phyloP scores from a whole-genome alignment of 2,113 vertebrate species.

The Eidolon helvum region DNA sequence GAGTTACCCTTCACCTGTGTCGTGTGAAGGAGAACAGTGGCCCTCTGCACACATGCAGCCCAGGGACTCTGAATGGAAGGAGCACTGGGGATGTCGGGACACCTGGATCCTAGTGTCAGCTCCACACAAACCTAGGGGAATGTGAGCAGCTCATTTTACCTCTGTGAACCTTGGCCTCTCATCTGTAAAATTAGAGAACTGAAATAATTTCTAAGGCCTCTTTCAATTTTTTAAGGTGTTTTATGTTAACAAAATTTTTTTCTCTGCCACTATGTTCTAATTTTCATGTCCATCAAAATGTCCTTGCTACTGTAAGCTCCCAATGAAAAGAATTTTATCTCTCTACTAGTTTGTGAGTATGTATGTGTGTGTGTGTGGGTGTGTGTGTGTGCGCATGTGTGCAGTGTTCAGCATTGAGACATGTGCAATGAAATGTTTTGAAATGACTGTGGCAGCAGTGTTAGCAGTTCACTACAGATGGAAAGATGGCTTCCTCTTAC shows the following conservation, averaged over 20 bases:
- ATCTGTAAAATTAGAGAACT: not conserved
- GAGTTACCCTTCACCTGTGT: rapidly evolving
- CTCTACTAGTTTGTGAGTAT: not conserved
- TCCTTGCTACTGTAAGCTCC: conserved; percentile 21
- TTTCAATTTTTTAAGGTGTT: not conserved
- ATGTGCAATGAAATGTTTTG: not conserved
- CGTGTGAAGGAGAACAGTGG: not conserved
- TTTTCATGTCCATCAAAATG: conserved; percentile 43
- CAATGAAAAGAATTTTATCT: conserved; percentile 9
- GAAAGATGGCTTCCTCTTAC: not conserved
- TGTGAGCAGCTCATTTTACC: not conserved
- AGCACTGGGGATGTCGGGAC: rapidly evolving
- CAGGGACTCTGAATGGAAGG: rapidly evolving
- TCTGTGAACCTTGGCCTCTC: not conserved
- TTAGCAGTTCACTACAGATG: not conserved
- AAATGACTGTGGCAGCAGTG: not conserved
- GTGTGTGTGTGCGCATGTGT: not conserved
- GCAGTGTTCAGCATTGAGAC: not conserved
- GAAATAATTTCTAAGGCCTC: not conserved
- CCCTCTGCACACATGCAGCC: not conserved
- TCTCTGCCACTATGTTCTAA: not conserved
- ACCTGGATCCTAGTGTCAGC: not conserved
- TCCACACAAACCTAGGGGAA: not conserved
- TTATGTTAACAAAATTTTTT: not conserved
- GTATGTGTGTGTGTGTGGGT: too few relatives aligned